Conservation (phyloP, 2,888 invertebrate species). For the Dyspetes luteomarginatus region DNA sequence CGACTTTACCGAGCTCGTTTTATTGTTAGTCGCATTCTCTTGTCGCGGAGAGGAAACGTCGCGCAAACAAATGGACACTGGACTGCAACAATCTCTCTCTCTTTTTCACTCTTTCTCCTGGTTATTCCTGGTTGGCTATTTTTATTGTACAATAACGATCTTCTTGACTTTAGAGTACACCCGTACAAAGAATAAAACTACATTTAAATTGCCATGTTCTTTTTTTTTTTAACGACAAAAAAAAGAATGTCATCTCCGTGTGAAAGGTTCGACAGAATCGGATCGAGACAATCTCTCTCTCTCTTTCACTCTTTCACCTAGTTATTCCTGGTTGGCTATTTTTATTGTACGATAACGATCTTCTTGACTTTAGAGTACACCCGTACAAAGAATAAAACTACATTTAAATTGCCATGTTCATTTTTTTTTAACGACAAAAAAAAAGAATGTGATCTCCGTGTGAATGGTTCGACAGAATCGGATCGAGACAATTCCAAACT, state of each 20-base stretch:
- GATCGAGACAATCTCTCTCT: constrained; percentile 12
- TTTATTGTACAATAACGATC: constrained; percentile 25
- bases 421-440: neutral
- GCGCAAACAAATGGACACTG: constrained; percentile 19
- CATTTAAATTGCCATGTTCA: too few relatives aligned
- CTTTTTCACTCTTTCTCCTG: neutral
- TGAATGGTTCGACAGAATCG: neutral
- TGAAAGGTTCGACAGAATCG: neutral
- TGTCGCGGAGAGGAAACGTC: constrained; percentile 38
- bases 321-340: constrained; percentile 19
- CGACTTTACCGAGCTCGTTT: constrained; percentile 20
- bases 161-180: constrained; percentile 14
- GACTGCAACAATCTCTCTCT: constrained; percentile 12
- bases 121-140: constrained; percentile 19
- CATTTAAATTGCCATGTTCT: too few relatives aligned
- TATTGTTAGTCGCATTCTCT: constrained; percentile 18
- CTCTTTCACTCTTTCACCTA: neutral
- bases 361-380: constrained; percentile 14
- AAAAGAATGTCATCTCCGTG: too few relatives aligned
- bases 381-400: neutral
- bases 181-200: neutral
- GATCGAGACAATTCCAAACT: neutral
- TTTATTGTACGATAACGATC: constrained; percentile 25
- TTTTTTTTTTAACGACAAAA: neutral
- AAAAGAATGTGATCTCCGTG: too few relatives aligned